Evolutionary conservation across 2,797 vertebrate genomes (phyloP), one percentile per base, ranked within the genome.

Genomic region (Chromis chromis): DNA sequence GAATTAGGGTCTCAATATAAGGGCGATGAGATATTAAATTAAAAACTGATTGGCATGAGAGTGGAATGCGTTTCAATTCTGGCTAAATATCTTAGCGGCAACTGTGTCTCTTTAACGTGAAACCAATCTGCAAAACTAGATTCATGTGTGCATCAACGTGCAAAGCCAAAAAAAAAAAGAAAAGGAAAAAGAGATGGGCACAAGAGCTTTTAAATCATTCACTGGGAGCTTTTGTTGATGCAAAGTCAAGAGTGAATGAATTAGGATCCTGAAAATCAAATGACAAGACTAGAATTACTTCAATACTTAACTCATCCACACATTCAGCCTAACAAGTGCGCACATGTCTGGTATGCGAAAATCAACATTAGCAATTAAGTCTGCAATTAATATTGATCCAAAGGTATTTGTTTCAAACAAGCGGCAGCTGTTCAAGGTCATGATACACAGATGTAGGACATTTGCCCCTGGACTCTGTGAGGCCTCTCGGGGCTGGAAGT

Each of bases 391-490:
- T 72, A 79, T 70, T 66, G 72, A 84, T 70, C 70, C 19, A 40
- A 14, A 69, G n/a, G 31, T 60, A 65, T 78, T 73, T 25, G 57
- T 73, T 56, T 79, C 21, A 65, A 61, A 46, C 22, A 22, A 36
- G 60, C 50, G 68, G 53, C 80, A 78, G 67, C 61, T 83, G 76
- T 33, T 72, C 36, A 86, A 85, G 81, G 81, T 82, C 59, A 49
- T 19, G 6, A 55, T 28, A 68, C 39, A 54, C 39, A 83, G 61
- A 74, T 66, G 61, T 49, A 65, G 72, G 76, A 76, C 67, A 76
- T 79, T 57, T 53, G 74, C 44, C 60, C 57, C 55, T 28, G 71
- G 64, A 40, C 27, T 46, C 25, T 19, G 27, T 39, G n/a, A 49
- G 60, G 49, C 52, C 53, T 65, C 65, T 67, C 14, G 1, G 22